A percentile compares a stretch with the other conserved stretches of the same genome.
Evolutionary conservation across 2,888 invertebrate genomes (phyloP).

Genomic region (Isoperla grammatica): DNA sequence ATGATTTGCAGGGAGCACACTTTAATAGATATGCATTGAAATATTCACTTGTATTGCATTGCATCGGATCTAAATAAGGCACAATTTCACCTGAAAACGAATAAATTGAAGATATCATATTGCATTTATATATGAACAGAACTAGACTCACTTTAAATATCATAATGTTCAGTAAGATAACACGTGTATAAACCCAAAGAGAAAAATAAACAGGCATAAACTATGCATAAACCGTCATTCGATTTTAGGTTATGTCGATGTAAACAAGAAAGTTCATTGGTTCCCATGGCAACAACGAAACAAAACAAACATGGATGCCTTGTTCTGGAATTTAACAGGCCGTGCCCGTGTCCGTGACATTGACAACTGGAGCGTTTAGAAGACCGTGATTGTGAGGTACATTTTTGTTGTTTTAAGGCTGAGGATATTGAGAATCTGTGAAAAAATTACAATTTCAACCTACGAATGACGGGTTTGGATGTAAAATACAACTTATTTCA

Average conservation of each 20-base stretch:
- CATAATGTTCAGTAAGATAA: too few species aligned
- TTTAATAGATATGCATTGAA: slow-evolving; percentile 47
- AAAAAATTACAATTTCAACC: too few species aligned
- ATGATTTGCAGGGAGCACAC: slow-evolving; percentile 46
- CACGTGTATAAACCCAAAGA: too few species aligned
- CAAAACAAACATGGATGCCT: slow-evolving; percentile 7
- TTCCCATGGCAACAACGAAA: slow-evolving; percentile 13
- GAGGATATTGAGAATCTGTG: too few species aligned
- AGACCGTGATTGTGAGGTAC: slow-evolving; percentile 6
- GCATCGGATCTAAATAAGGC: slow-evolving; percentile 15
- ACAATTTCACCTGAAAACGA: slow-evolving; percentile 20
- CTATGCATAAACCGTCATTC: background rate
- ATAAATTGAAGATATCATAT: background rate
- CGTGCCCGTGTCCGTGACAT: background rate
- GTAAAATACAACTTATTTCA: too few species aligned
- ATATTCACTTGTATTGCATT: slow-evolving; percentile 46
- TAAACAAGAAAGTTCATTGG: slow-evolving; percentile 2
- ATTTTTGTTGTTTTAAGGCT: slow-evolving; percentile 1
- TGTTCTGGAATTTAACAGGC: background rate
- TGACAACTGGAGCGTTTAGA: background rate
- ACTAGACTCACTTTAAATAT: too few species aligned
- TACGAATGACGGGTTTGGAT: too few species aligned
- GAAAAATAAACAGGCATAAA: too few species aligned
- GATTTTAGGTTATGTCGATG: background rate
- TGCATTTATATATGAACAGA: too few species aligned